A percentile compares a stretch with the other conserved stretches of the same genome.
Evolutionary conservation across 2,113 vertebrate species (phyloP).

Genomic region (Callopanchax toddi): DNA sequence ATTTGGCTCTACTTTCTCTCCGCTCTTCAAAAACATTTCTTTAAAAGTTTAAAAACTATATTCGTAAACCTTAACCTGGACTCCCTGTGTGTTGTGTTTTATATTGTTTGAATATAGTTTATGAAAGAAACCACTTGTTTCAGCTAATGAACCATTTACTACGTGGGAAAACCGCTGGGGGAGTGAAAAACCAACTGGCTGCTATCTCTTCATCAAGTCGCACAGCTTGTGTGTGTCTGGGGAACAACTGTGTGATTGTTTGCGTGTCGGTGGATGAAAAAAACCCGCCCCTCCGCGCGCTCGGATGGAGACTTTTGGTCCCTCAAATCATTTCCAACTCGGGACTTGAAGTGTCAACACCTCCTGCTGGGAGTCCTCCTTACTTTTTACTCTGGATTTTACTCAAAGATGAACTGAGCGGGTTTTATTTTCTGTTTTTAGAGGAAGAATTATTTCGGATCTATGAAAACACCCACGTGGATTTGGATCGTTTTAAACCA

Average conservation of each 20-base stretch:
- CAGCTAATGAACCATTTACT: slow-evolving; percentile 22
- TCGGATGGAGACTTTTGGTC: slow-evolving; percentile 56
- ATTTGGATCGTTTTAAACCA: slow-evolving; percentile 68
- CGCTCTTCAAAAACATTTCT: no score
- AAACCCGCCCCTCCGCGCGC: slow-evolving; percentile 59
- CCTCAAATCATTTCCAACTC: slow-evolving; percentile 66
- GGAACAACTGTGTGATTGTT: slow-evolving; percentile 15
- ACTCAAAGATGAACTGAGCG: slow-evolving; percentile 39
- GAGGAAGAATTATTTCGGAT: slow-evolving; percentile 69
- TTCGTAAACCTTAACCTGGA: no score
- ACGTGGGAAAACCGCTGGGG: slow-evolving; percentile 19
- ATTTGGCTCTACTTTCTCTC: no score
- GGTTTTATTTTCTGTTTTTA: slow-evolving; percentile 35
- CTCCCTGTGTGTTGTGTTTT: no score
- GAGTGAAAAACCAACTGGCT: slow-evolving; percentile 20
- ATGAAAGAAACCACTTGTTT: background rate
- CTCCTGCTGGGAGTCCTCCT: slow-evolving; percentile 46
- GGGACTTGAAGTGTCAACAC: slow-evolving; percentile 64
- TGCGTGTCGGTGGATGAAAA: slow-evolving; percentile 21
- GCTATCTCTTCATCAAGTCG: slow-evolving; percentile 23
- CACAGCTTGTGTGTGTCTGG: slow-evolving; percentile 15
- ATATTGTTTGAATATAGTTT: no score
- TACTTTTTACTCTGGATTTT: slow-evolving; percentile 53
- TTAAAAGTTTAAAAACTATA: no score
- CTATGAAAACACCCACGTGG: slow-evolving; percentile 79